Base-by-base conservation (phyloP, 2,113 vertebrate species). In the Aptenodytes forsteri region DNA sequence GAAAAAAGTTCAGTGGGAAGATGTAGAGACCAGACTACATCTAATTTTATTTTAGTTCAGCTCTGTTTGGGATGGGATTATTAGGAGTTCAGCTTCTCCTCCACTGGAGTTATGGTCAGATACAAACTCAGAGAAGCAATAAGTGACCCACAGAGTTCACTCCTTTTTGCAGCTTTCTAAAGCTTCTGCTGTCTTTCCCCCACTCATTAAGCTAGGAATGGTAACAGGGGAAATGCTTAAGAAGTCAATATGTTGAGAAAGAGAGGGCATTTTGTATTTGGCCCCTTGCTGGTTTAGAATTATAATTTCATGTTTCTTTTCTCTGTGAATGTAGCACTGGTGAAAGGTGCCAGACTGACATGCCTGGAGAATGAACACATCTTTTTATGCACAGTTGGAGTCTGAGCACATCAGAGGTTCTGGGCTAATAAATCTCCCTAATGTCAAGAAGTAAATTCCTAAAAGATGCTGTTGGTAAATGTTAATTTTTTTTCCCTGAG, bases 271-370 rank as follows among this genome's bases (percentile, higher is more conserved):
- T 83, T 78, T 87, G 11, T 88, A 36, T 65, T 83, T 85, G 16
- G 7, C 7, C 17, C 15, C 49, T 59, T 81, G 11, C 71, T 65
- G 54, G 7, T 32, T 82, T 47, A 55, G 32, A 92, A 73, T 55
- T 59, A 18, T 40, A 84, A 52, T 71, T 87, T 38, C 15, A 23
- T 1, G 0, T 67, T 89, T 69, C 22, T 52, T 56, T 91, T 54
- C 42, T 62, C 38, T 61, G 13, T 59, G 23, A 16, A 1, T 40
- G 36, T 61, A 73, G 42, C 21, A 55, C 34, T 65, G 80, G 47
- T 75, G 72, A 87, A 92, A 95, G 46, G 88, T 93, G 94, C 9
- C 65, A 95, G 90, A 90, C 71, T 77, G 42, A 67, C 40, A 75
- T 16, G 10, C 21, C 26, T 76, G 47, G 50, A 52, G 47, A 89